phyloP scores from a whole-genome alignment of 37 sponge, comb jelly and placozoan genomes.

The Aphrocallistes beatrix region DNA sequence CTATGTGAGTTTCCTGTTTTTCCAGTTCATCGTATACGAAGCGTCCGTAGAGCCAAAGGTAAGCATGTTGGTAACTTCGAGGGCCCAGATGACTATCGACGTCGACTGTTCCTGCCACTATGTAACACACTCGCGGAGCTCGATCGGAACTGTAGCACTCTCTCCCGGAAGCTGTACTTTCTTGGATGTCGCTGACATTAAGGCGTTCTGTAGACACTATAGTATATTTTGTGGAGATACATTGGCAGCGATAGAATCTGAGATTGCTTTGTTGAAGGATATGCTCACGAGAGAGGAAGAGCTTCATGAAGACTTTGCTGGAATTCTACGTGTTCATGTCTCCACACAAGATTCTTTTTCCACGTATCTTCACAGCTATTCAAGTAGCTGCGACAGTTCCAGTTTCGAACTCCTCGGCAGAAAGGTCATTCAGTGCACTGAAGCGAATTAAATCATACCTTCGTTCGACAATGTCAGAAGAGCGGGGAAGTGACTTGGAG shows the following conservation, averaged over 20 bases:
- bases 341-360: conserved; percentile 18
- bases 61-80: conserved; percentile 9
- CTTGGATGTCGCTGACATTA: conserved; percentile 14
- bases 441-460: conserved; percentile 3
- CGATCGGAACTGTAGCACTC: not conserved
- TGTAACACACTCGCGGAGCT: conserved; percentile 16
- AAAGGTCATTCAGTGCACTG: conserved; percentile 20
- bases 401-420: conserved; percentile 1
- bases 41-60: conserved; percentile 9
- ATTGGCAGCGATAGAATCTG: not conserved
- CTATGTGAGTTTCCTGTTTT: not conserved
- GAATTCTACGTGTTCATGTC: not conserved
- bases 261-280: conserved; percentile 5
- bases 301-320: conserved; percentile 1
- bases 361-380: conserved; percentile 14
- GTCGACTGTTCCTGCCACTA: conserved; percentile 13
- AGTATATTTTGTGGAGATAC: conserved; percentile 5
- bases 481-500: conserved; percentile 11
- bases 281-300: conserved; percentile 19
- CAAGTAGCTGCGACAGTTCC: conserved; percentile 12
- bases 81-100: not conserved
- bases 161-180: not conserved
- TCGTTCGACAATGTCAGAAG: conserved; percentile 19
- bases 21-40: conserved; percentile 13
- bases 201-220: conserved; percentile 12